These are phyloP conservation scores for Cyclargus thomasi DNA, from an alignment of 1,140 invertebrate species.

Conservation along the genomic window DNA sequence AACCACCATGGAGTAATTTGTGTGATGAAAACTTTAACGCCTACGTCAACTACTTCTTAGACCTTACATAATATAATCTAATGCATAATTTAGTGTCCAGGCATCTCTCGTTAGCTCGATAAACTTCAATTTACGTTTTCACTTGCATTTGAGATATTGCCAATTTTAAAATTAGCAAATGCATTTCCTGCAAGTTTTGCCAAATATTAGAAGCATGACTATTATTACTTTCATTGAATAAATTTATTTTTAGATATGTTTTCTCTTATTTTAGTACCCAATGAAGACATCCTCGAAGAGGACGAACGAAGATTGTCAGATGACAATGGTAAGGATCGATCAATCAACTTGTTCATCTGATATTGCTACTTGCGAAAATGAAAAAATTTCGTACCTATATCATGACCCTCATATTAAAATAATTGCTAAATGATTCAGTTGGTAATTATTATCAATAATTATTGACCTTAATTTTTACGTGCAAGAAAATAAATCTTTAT, in stretches of 20 bases:
- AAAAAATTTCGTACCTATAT: no score
- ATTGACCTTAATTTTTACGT: no score
- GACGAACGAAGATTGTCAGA: constrained; percentile 68
- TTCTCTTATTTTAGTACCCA: constrained; percentile 63
- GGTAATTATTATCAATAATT: no score
- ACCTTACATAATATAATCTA: neutral
- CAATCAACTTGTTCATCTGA: no score
- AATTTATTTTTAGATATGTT: constrained; percentile 12
- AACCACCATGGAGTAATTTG: no score
- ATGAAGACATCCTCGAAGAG: constrained; percentile 73
- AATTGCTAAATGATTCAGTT: no score
- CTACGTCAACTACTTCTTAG: neutral
- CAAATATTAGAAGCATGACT: constrained; percentile 31
- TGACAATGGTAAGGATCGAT: constrained; percentile 53
- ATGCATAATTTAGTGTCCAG: neutral
- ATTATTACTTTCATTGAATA: constrained; percentile 17
- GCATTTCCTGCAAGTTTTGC: constrained; percentile 26
- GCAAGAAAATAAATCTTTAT: no score
- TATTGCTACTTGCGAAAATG: no score
- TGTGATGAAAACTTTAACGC: no score
- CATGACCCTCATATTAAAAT: no score
- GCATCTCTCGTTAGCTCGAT: neutral
- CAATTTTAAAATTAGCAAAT: constrained; percentile 32
- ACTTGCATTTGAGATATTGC: constrained; percentile 32
- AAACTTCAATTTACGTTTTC: constrained; percentile 11